phyloP scores from a whole-genome alignment of 2,113 vertebrate genomes.

The Coryphaenoides rupestris region DNA sequence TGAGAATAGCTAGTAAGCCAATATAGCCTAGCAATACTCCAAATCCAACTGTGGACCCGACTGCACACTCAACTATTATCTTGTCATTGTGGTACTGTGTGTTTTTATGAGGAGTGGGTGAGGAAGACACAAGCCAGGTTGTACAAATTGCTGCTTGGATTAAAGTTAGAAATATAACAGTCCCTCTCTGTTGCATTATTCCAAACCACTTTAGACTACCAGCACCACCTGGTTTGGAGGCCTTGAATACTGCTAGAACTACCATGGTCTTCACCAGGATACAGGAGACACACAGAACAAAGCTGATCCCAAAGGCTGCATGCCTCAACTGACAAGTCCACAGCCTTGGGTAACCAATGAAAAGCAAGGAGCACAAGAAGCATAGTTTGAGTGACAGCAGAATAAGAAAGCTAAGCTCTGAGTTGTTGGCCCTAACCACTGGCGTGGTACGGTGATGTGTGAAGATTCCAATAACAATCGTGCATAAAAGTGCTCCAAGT shows the following conservation, averaged over 20 bases:
- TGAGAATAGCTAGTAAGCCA: conserved; percentile 38
- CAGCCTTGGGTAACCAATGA: conserved; percentile 64
- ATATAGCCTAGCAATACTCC: conserved; percentile 49
- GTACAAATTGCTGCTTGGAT: conserved; percentile 59
- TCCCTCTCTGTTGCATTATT: conserved; percentile 63
- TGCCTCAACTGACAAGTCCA: conserved; percentile 72
- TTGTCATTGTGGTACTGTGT: conserved; percentile 28
- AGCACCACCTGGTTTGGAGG: conserved; percentile 53
- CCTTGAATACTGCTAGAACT: conserved; percentile 66
- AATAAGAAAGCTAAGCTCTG: conserved; percentile 71
- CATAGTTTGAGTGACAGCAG: conserved; percentile 70
- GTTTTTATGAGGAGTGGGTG: conserved; percentile 41
- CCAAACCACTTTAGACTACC: conserved; percentile 64
- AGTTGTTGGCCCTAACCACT: conserved; percentile 69
- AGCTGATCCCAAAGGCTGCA: conserved; percentile 72
- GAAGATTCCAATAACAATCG: conserved; percentile 50
- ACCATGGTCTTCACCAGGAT: conserved; percentile 73
- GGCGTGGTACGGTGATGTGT: conserved; percentile 59
- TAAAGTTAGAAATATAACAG: conserved; percentile 47
- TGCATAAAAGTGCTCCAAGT: conserved; percentile 26
- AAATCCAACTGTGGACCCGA: conserved; percentile 48
- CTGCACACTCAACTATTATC: conserved; percentile 52
- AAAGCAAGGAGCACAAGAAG: conserved; percentile 72
- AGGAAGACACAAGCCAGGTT: conserved; percentile 50
- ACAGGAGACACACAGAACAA: conserved; percentile 70